Conservation (phyloP, 2,113 vertebrate species). For the chimpanzee (Pan troglodytes) region DNA sequence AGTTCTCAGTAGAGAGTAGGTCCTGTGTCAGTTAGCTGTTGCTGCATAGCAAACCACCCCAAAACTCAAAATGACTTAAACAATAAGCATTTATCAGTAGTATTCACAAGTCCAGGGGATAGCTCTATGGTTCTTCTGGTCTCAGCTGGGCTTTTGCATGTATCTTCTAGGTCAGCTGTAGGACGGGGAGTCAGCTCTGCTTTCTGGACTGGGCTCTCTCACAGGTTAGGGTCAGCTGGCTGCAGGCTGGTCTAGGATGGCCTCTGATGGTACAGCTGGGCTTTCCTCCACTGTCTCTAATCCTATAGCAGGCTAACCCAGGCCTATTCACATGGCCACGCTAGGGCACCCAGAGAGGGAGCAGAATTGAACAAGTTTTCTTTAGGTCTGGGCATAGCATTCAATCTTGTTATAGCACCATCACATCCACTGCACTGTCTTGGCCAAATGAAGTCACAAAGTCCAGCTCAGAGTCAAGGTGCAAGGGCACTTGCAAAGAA, state of each 20-base stretch:
- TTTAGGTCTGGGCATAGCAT: not conserved
- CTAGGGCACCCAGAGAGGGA: not conserved
- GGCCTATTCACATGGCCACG: accelerated
- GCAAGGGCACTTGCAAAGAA: not conserved
- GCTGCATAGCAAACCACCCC: not conserved
- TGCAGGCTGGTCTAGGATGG: not conserved
- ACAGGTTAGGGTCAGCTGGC: not conserved
- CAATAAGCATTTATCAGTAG: not conserved
- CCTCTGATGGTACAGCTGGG: not conserved
- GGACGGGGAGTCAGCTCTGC: not conserved
- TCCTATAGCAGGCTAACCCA: not conserved
- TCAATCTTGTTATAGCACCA: not conserved
- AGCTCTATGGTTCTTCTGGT: not conserved
- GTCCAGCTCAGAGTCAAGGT: not conserved
- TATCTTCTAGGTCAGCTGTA: not conserved
- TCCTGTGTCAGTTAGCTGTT: not conserved
- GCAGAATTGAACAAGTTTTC: not conserved
- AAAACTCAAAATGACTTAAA: not conserved
- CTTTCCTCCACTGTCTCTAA: not conserved
- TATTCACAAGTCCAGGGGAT: not conserved
- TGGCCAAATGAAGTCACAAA: not conserved
- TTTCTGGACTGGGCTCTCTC: not conserved
- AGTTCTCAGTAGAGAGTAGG: not conserved
- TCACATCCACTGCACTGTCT: not conserved
- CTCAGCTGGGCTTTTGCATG: not conserved